A percentile compares a stretch with the other conserved stretches of the same genome.
Conservation (phyloP, 2,797 vertebrate genomes). For the Hyperoplus lanceolatus region DNA sequence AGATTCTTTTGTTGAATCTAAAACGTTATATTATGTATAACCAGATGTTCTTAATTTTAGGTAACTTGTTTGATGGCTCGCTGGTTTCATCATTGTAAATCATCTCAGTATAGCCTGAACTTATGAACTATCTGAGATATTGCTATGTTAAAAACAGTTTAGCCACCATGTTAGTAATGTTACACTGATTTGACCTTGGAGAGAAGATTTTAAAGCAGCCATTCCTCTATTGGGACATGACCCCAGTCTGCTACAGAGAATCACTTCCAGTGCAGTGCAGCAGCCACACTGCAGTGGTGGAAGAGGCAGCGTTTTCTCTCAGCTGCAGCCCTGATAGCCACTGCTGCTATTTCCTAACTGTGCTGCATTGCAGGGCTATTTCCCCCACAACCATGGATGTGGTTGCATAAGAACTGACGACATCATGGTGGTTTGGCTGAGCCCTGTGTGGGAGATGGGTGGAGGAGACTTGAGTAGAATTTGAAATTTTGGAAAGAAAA, state of each 20-base stretch:
- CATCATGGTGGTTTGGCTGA: conserved; percentile 30
- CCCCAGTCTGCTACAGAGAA: neutral
- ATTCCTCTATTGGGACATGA: neutral
- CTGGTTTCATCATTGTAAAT: neutral
- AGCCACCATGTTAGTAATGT: neutral
- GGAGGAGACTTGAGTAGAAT: conserved; percentile 22
- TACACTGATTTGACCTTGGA: conserved; percentile 19
- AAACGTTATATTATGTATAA: neutral
- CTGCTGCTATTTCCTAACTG: conserved; percentile 65
- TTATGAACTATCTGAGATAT: neutral
- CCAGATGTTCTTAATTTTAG: neutral
- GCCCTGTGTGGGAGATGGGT: conserved; percentile 23
- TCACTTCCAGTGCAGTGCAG: conserved; percentile 5
- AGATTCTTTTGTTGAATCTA: neutral
- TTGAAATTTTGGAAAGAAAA: neutral
- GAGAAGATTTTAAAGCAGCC: neutral
- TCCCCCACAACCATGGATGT: conserved; percentile 42
- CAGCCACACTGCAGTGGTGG: neutral
- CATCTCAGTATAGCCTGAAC: neutral
- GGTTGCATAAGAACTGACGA: conserved; percentile 57
- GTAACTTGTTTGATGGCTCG: neutral
- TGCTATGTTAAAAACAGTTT: neutral
- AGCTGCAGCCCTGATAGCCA: conserved; percentile 39
- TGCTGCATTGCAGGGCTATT: conserved; percentile 78
- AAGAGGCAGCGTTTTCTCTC: conserved; percentile 35